A percentile compares a stretch with the other conserved stretches of the same genome.
These are phyloP conservation scores for Tachuris rubrigastra DNA, from an alignment of 2,113 vertebrate genomes.

Conservation along the genomic window DNA sequence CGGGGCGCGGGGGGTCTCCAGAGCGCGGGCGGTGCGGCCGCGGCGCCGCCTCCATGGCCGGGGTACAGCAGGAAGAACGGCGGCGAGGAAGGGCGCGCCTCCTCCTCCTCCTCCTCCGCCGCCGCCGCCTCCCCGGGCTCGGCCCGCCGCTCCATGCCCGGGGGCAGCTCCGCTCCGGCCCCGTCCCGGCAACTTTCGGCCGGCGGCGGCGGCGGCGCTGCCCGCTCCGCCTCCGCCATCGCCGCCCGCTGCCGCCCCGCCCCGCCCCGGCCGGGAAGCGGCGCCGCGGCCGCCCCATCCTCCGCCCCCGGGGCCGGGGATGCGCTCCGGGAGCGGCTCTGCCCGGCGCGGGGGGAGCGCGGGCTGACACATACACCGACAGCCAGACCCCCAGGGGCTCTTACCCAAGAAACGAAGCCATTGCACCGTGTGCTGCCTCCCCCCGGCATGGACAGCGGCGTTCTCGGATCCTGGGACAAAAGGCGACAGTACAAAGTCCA, in stretches of 20 bases:
- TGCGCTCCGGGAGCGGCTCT: neutral
- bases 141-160: neutral
- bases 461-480: neutral
- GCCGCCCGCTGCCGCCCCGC: conserved; percentile 30
- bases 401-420: neutral
- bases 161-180: neutral
- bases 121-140: neutral
- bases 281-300: neutral
- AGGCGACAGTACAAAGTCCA: neutral
- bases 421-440: neutral
- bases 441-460: rapidly evolving
- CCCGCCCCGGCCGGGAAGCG: conserved; percentile 32
- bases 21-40: conserved; percentile 51
- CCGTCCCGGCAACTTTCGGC: neutral
- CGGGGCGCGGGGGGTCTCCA: conserved; percentile 66
- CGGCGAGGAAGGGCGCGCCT: conserved; percentile 55
- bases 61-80: conserved; percentile 77
- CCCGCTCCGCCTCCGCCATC: neutral
- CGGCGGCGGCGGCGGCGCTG: neutral
- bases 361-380: neutral
- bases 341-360: neutral
- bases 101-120: neutral
- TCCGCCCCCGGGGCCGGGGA: neutral
- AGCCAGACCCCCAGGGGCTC: neutral
- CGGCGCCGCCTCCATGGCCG: conserved; percentile 62